Conservation (phyloP, 1,140 invertebrate species). For the Coenobita brevimanus region DNA sequence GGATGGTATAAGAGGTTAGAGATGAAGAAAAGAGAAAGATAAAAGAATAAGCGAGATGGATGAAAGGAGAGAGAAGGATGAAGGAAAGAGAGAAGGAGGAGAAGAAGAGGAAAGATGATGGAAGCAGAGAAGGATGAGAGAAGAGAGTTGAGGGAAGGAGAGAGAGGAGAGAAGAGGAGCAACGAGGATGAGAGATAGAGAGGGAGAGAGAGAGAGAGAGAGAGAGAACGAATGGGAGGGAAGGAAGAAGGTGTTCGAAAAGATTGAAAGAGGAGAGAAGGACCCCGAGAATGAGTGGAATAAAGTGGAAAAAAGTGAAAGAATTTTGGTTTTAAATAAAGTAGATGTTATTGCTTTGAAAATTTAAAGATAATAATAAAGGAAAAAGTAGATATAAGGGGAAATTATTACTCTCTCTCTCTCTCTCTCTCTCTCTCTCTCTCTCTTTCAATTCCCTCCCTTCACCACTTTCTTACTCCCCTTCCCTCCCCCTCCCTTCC, state of each 20-base stretch:
- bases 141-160: not conserved
- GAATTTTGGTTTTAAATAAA: too few relatives aligned
- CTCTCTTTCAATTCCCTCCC: not conserved
- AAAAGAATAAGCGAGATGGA: too few relatives aligned
- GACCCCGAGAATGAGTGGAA: not conserved
- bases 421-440: not conserved
- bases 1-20: too few relatives aligned
- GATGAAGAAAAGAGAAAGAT: too few relatives aligned
- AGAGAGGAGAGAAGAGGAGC: not conserved
- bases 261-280: not conserved
- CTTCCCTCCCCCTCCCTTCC: not conserved
- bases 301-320: not conserved
- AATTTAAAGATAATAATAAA: too few relatives aligned
- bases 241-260: not conserved
- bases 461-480: not conserved
- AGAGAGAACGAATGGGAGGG: not conserved
- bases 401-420: not conserved
- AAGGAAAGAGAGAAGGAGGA: too few relatives aligned
- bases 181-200: not conserved
- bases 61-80: too few relatives aligned
- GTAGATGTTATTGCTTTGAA: too few relatives aligned
- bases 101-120: too few relatives aligned
- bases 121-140: too few relatives aligned
- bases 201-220: not conserved
- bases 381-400: too few relatives aligned